Base-by-base conservation (phyloP, 2,888 invertebrate genomes). In the Tetanocera ferruginea region DNA sequence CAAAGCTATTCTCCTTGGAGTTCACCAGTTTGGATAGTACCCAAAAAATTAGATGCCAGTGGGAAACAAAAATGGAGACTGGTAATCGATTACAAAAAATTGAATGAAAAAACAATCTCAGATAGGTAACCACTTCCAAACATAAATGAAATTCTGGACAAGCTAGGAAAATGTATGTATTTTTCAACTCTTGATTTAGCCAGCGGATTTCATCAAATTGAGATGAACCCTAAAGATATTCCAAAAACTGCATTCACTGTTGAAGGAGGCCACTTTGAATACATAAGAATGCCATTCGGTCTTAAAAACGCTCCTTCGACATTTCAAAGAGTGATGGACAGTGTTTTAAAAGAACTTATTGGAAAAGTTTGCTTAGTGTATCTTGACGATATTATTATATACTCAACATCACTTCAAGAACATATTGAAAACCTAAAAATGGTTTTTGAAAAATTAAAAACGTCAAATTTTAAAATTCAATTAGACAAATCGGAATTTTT, bases 401-500 rank as follows among this genome's bases (percentile, higher is more conserved):
- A 37, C 37, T 74, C 75, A n/a, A 76, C 75, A n/a, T n/a, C n/a
- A n/a, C n/a, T n/a, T n/a, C n/a, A n/a, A n/a, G n/a, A n/a, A n/a
- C n/a, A 79, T 72, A 5, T 66, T 5, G 55, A 72, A 52, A 74
- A 70, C 31, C 51, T 80, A 1, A 60, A 43, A 86, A 88, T 78
- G 88, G 88, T 83, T n/a, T 78, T 80, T 25, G 6, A 28, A 31
- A 49, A 31, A 75, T 34, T 80, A n/a, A 49, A 64, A n/a, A 55
- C 43, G 23, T 14, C 52, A 5, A 78, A 77, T 28, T n/a, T 79
- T 5, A 67, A 86, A 86, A 76, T 80, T 83, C 19, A 81, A 81
- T 2, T 84, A 85, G 83, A 84, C 31, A 85, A 86, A 76, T 82
- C 78, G 2, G 80, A 85, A 78, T 85, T 86, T 72, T n/a, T 66